Evolutionary conservation across 1,140 invertebrate species (phyloP).

Genomic region (Lasioglossum baleicum): DNA sequence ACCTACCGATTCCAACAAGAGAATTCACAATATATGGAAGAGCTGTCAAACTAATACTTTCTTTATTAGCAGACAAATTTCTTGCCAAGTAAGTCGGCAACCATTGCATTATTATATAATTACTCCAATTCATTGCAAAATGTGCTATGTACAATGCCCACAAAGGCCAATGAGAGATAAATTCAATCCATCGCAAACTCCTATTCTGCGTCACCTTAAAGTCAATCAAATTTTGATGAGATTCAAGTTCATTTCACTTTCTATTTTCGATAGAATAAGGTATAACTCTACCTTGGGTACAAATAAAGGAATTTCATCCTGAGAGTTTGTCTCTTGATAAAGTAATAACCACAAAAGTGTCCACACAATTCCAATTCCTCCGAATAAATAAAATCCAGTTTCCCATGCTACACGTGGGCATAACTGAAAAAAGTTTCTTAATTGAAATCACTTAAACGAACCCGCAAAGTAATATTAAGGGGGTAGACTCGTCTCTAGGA

Average conservation of each 20-base stretch:
- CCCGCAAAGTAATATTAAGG: not conserved
- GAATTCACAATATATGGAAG: constrained; percentile 90
- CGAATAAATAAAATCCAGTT: constrained; percentile 87
- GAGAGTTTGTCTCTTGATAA: constrained; percentile 82
- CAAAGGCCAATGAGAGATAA: constrained; percentile 86
- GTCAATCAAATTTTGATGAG: constrained; percentile 22
- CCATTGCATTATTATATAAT: constrained; percentile 93
- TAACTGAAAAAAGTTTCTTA: constrained; percentile 72
- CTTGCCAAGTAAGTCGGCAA: constrained; percentile 87
- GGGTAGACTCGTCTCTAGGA: no score
- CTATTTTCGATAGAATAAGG: constrained; percentile 7
- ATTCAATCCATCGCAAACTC: constrained; percentile 84
- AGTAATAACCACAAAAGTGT: constrained; percentile 84
- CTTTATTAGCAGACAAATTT: constrained; percentile 85
- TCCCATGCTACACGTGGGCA: constrained; percentile 86
- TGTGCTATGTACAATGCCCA: constrained; percentile 91
- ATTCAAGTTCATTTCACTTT: not conserved
- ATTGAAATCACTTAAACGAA: constrained; percentile 4
- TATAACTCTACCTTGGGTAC: constrained; percentile 82
- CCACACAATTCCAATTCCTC: constrained; percentile 87
- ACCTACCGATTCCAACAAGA: constrained; percentile 85
- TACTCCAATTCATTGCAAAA: constrained; percentile 92
- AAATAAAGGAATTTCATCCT: constrained; percentile 85
- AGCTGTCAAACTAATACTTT: constrained; percentile 88
- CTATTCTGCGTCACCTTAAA: constrained; percentile 80